These are phyloP conservation scores for Parnassius mnemosyne DNA, from an alignment of 2,888 invertebrate species.

Conservation along the genomic window DNA sequence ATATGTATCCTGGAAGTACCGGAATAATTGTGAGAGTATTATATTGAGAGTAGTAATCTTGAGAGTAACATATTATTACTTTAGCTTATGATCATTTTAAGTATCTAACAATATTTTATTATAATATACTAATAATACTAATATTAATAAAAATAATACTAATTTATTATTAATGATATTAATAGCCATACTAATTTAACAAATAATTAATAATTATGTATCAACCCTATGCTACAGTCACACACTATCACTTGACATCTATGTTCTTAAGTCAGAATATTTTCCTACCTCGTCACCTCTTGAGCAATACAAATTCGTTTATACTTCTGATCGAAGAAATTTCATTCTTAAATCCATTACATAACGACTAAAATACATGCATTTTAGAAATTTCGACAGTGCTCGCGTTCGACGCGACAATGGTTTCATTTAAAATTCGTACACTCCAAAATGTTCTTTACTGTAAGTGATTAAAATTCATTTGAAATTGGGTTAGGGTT, in stretches of 20 bases:
- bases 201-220: neutral
- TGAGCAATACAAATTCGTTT: slow-evolving; percentile 31
- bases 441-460: slow-evolving; percentile 37
- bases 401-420: neutral
- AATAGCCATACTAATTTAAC: too few relatives aligned
- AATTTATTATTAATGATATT: too few relatives aligned
- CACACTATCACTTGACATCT: slow-evolving; percentile 71
- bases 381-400: slow-evolving; percentile 4
- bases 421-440: neutral
- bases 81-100: too few relatives aligned
- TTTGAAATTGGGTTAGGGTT: slow-evolving; percentile 18
- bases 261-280: slow-evolving; percentile 68
- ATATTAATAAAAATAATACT: too few relatives aligned
- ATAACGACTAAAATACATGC: neutral
- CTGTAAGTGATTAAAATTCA: slow-evolving; percentile 8
- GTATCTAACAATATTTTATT: too few relatives aligned
- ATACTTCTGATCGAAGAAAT: slow-evolving; percentile 5
- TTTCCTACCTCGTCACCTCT: slow-evolving; percentile 76
- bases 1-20: too few relatives aligned
- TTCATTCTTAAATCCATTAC: slow-evolving; percentile 11
- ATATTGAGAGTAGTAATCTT: too few relatives aligned
- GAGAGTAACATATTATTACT: too few relatives aligned
- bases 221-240: slow-evolving; percentile 40
- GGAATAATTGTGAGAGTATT: too few relatives aligned
- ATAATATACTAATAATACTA: too few relatives aligned